Conservation (phyloP, 1,140 invertebrate species). For the Musca vetustissima region DNA sequence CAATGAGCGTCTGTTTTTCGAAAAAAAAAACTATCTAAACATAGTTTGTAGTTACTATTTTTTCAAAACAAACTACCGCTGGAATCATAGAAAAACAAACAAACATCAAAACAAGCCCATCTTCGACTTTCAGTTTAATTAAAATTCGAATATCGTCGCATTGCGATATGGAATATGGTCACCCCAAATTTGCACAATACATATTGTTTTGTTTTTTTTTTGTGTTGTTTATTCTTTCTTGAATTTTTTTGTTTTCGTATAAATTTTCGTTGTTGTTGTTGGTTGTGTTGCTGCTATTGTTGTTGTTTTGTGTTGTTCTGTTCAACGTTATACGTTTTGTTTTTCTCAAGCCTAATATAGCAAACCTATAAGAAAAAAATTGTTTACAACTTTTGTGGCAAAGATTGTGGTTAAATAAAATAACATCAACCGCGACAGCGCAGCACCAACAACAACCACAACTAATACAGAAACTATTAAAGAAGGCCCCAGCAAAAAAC, state of each 20-base stretch:
- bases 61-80: not conserved
- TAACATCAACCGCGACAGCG: not conserved
- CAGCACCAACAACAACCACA: slow-evolving; percentile 6
- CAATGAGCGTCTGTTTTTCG: no score
- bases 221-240: no score
- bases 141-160: no score
- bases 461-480: not conserved
- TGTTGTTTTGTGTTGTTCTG: not conserved
- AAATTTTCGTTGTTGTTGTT: no score
- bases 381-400: slow-evolving; percentile 22
- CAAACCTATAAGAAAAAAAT: slow-evolving; percentile 22
- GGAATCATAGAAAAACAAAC: not conserved
- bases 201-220: not conserved
- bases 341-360: slow-evolving; percentile 11
- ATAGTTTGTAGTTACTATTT: not conserved
- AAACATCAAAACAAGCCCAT: no score
- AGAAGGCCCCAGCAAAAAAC: slow-evolving; percentile 4
- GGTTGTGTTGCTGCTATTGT: slow-evolving; percentile 10
- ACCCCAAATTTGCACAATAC: slow-evolving; percentile 3
- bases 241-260: no score
- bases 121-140: no score
- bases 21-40: not conserved
- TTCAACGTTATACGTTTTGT: not conserved
- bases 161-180: not conserved
- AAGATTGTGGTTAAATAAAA: slow-evolving; percentile 19